Evolutionary conservation across 2,113 vertebrate genomes (phyloP).

Genomic region (Ciconia boyciana): DNA sequence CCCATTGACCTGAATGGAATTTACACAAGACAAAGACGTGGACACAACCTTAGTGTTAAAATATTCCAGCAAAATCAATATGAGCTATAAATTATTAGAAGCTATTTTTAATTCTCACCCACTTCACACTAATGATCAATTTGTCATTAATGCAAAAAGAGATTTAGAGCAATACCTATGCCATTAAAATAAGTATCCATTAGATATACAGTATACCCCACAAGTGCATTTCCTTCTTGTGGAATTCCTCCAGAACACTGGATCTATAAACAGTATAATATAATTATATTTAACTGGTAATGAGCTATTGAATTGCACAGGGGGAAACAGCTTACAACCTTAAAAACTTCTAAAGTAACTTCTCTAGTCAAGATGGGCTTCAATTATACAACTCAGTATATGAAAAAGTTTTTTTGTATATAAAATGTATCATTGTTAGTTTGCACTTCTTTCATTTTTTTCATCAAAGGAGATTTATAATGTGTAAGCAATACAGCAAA

Average conservation of each 20-base stretch:
- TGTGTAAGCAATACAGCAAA: background rate
- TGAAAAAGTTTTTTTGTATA: background rate
- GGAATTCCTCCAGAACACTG: background rate
- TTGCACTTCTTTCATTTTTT: background rate
- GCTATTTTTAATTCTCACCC: conserved; percentile 1
- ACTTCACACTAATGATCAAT: conserved; percentile 2
- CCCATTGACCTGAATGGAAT: background rate
- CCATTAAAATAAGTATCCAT: conserved; percentile 1
- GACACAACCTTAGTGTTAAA: background rate
- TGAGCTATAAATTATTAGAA: background rate
- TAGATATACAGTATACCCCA: background rate
- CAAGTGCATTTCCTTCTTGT: background rate
- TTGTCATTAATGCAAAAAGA: conserved; percentile 17
- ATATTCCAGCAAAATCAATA: background rate
- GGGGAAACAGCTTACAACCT: background rate
- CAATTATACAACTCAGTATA: background rate
- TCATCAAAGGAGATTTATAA: conserved; percentile 13
- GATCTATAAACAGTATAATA: background rate
- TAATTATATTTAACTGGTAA: conserved; percentile 17
- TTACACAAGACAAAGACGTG: background rate
- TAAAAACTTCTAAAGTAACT: conserved; percentile 5
- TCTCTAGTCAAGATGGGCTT: background rate
- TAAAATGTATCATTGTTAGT: background rate
- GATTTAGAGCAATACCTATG: background rate
- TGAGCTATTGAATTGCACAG: background rate